phyloP scores from a whole-genome alignment of 2,888 invertebrate genomes.

The Cephus spinipes region DNA sequence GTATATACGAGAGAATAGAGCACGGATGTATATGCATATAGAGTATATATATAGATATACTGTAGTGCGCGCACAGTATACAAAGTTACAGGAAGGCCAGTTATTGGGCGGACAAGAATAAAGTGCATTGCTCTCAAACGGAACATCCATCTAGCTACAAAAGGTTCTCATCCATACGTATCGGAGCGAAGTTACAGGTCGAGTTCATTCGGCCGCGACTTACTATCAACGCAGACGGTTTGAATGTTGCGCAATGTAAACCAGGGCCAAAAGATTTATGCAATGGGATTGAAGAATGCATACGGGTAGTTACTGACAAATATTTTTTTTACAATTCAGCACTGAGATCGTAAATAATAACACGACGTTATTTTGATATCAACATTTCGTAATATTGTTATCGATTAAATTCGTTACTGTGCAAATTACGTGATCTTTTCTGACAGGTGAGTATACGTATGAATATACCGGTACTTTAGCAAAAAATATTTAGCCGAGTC shows the following conservation, averaged over 20 bases:
- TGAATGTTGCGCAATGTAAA: conserved; percentile 16
- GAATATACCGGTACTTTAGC: background rate
- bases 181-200: background rate
- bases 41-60: background rate
- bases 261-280: conserved; percentile 9
- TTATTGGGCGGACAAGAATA: conserved; percentile 51
- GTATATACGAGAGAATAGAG: background rate
- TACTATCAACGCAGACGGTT: conserved; percentile 8
- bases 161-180: conserved; percentile 17
- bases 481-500: background rate
- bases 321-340: background rate
- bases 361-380: background rate
- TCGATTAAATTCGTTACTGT: background rate
- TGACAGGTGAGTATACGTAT: background rate
- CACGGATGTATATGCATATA: background rate
- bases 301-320: background rate
- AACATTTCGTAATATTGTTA: background rate
- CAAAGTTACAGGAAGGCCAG: conserved; percentile 27
- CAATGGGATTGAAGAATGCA: conserved; percentile 11
- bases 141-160: conserved; percentile 17
- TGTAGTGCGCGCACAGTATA: background rate
- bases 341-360: background rate
- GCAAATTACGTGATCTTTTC: background rate
- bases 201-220: conserved; percentile 6
- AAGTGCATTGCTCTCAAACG: conserved; percentile 48